Conservation (phyloP, 2,888 invertebrate species). For the Rotaria macrura region DNA sequence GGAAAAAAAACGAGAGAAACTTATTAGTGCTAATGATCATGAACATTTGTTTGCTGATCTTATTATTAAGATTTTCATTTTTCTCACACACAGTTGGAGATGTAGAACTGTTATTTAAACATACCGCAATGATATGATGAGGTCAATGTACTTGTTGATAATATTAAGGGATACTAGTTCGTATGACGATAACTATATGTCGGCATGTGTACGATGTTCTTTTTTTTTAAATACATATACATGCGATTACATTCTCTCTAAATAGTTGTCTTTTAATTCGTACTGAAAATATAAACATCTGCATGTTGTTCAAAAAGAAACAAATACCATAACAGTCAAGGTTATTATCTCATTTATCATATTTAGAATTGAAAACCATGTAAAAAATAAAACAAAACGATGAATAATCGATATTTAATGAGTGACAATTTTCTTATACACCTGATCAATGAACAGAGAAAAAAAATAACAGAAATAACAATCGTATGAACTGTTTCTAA, state of each 20-base stretch:
- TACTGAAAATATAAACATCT: not conserved
- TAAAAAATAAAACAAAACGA: not conserved
- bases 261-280: not conserved
- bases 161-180: not conserved
- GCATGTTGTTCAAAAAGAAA: not conserved
- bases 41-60: not conserved
- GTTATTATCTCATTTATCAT: not conserved
- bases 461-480: too few relatives aligned
- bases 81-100: not conserved
- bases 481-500: not conserved
- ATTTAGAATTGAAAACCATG: not conserved
- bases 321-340: not conserved
- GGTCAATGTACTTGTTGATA: not conserved
- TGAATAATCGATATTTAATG: not conserved
- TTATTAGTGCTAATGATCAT: not conserved
- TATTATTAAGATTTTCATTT: not conserved
- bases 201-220: not conserved
- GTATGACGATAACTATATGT: not conserved
- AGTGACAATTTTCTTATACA: not conserved
- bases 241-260: too few relatives aligned
- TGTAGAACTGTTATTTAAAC: not conserved
- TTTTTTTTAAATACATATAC: too few relatives aligned
- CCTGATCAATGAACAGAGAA: not conserved
- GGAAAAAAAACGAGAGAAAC: too few relatives aligned
- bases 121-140: not conserved